Base-by-base conservation (phyloP, 2,797 vertebrate genomes). In the Siniperca scherzeri region DNA sequence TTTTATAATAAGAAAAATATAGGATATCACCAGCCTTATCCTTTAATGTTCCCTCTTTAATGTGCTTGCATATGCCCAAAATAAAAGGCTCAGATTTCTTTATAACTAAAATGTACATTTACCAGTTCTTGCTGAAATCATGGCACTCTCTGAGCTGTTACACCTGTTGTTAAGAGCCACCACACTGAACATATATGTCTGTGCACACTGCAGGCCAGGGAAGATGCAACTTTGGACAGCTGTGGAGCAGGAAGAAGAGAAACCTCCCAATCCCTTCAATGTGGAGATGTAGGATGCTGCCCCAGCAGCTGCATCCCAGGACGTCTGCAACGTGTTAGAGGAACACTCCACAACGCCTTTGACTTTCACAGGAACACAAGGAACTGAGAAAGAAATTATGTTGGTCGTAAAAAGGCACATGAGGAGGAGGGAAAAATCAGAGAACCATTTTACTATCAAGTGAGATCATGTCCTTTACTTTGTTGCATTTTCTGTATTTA, bases 291-390 rank as follows among this genome's bases (percentile, higher is more conserved):
- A 96, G 65, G 85, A 87, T 0, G 16, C 38, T 1, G 94, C 92
- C 1, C 95, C 95, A 0, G 88, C 52, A 2, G 92, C 78, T 30
- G 64, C 67, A 56, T 77, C 67, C 96, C 95, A 96, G 50, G 94
- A 92, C 0, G 87, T 82, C n/a, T 33, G 44, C 79, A 96, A 17
- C 0, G 53, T 92, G 90, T 96, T 95, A 50, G 86, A 92, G 65
- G 83, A 78, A 80, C 96, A 96, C 0, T 91, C 83, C 56, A 95
- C 68, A 0, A 11, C 7, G 8, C 89, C 89, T 6, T 3, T 60
- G 65, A 96, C 62, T 6, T 88, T 88, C 17, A 21, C 0, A 2
- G 95, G 93, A 46, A 90, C 59, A 65, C 96, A 96, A 0, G 96
- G 96, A 50, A 83, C 96, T 96, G 74, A 25, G 67, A 70, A 70